Base-by-base conservation (phyloP, 2,797 vertebrate species). In the Gymnodraco acuticeps region DNA sequence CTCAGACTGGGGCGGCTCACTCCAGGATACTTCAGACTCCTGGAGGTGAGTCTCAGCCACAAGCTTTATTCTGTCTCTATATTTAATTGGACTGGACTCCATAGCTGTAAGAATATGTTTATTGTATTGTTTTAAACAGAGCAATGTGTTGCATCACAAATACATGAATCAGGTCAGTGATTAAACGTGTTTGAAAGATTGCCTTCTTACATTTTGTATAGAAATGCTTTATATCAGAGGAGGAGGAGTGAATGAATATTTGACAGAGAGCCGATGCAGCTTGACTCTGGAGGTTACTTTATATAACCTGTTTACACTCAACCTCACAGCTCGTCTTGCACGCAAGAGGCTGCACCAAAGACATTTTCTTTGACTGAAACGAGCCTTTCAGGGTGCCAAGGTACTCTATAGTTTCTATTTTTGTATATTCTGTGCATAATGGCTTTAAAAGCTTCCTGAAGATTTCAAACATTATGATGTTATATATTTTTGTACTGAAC, bases 1-100 rank as follows among this genome's bases (percentile, higher is more conserved):
- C 94, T 97, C 92, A 90, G 95, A 63, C 94, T 97, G 73, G 93
- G 93, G 6, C 87, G 94, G 73, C 87, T 98, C 80, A 97, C 97
- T 0, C 97, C 97, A 0, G 96, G 96, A 4, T 97, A 98, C 59
- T 97, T 96, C 82, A 94, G 94, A n/a, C 95, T 97, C 70, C 94
- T 97, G 50, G 96, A 97, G 95, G 97, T 97, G 20, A 14, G 83
- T 62, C 55, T 19, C 5, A 8, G 9, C 27, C 11, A 4, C 58
- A 38, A 9, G 33, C 33, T 38, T 38, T 38, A 38, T 9, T 38
- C 33, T 38, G 33, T 38, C 33, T 9, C 33, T 6, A 38, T 27
- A 33, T 51, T 60, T 71, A 2, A n/a, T 71, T 31, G n/a, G 2
- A 20, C 41, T 33, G 17, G 5, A 15, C 16, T 46, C 20, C 16